phyloP scores from a whole-genome alignment of 1,140 invertebrate species.

The Dendrolimus kikuchii region DNA sequence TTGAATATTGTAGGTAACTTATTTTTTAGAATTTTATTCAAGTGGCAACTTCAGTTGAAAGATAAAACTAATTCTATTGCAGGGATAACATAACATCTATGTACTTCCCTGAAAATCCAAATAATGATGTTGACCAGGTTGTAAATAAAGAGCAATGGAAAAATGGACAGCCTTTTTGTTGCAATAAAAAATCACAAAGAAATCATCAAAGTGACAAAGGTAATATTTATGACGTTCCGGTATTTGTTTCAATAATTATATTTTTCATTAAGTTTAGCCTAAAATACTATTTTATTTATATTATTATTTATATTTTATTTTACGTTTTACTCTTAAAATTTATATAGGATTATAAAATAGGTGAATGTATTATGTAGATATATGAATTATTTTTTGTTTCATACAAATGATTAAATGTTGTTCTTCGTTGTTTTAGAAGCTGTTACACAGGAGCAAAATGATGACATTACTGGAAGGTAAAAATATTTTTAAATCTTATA shows the following conservation, averaged over 20 bases:
- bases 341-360: too few relatives aligned
- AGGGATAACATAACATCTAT: slow-evolving; percentile 47
- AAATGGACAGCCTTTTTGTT: slow-evolving; percentile 2
- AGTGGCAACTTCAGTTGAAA: too few relatives aligned
- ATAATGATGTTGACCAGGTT: slow-evolving; percentile 1
- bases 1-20: too few relatives aligned
- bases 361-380: too few relatives aligned
- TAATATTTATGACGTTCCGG: neutral
- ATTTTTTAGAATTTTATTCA: too few relatives aligned
- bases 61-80: slow-evolving; percentile 11
- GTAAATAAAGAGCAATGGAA: neutral
- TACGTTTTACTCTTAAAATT: too few relatives aligned
- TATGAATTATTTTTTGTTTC: too few relatives aligned
- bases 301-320: too few relatives aligned
- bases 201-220: slow-evolving; percentile 5
- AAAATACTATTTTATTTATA: too few relatives aligned
- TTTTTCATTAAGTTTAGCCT: too few relatives aligned
- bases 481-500: neutral
- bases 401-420: neutral
- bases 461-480: slow-evolving; percentile 1
- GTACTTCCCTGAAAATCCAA: slow-evolving; percentile 20
- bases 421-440: slow-evolving; percentile 5
- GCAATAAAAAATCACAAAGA: neutral
- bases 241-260: too few relatives aligned
- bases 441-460: neutral